phyloP scores from a whole-genome alignment of 2,797 vertebrate species.

The Chrosomus eos region DNA sequence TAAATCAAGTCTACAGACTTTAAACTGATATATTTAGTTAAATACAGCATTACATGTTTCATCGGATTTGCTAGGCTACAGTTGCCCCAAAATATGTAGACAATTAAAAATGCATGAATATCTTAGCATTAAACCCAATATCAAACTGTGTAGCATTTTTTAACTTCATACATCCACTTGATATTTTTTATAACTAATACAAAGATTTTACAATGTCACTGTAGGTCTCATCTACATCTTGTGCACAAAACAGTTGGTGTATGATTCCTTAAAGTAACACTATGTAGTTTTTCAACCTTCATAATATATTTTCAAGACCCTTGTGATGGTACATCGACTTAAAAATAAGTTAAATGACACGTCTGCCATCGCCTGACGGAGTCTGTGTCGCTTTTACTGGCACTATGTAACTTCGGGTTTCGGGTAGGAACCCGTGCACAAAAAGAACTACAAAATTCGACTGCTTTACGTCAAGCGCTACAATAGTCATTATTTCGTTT shows the following conservation, averaged over 20 bases:
- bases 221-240: neutral
- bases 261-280: constrained; percentile 9
- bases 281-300: too few species aligned
- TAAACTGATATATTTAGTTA: neutral
- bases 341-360: too few species aligned
- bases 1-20: neutral
- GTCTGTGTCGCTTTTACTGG: too few species aligned
- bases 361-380: too few species aligned
- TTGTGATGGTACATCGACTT: too few species aligned
- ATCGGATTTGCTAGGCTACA: neutral
- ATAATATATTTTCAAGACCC: too few species aligned
- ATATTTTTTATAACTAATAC: neutral
- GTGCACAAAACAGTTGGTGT: neutral
- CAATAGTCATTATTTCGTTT: too few species aligned
- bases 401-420: too few species aligned
- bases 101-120: neutral
- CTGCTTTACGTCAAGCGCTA: too few species aligned
- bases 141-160: neutral
- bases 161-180: too few species aligned
- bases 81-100: neutral
- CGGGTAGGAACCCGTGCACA: too few species aligned
- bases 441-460: too few species aligned
- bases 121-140: neutral
- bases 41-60: neutral
- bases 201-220: neutral